phyloP scores from a whole-genome alignment of 1,140 invertebrate genomes.

The Cardiocondyla obscurior region DNA sequence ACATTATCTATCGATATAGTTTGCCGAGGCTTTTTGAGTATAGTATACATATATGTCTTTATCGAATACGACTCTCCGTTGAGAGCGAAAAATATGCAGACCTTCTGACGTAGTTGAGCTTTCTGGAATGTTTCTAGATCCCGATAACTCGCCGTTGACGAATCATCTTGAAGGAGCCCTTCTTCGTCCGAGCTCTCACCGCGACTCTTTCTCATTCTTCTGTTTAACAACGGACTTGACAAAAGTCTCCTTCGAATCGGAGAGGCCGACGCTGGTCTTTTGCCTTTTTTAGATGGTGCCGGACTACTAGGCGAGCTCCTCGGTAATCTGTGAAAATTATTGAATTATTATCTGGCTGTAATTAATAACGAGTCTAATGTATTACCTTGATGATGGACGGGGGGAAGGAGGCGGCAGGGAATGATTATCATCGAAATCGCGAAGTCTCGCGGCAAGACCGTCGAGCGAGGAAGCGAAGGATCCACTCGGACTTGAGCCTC shows the following conservation, averaged over 20 bases:
- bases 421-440: constrained; percentile 81
- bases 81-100: constrained; percentile 76
- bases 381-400: constrained; percentile 78
- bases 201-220: constrained; percentile 89
- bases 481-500: constrained; percentile 78
- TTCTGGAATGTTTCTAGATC: constrained; percentile 98
- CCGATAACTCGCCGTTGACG: constrained; percentile 87
- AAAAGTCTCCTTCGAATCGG: constrained; percentile 90
- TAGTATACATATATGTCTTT: neutral
- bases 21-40: neutral
- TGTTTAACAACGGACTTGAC: constrained; percentile 91
- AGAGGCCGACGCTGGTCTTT: constrained; percentile 90
- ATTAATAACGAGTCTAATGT: neutral
- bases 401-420: constrained; percentile 82
- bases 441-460: constrained; percentile 78
- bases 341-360: neutral
- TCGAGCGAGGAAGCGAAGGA: constrained; percentile 81
- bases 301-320: constrained; percentile 89
- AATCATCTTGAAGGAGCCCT: constrained; percentile 87
- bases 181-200: constrained; percentile 95
- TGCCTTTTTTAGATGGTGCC: constrained; percentile 88
- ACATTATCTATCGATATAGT: neutral
- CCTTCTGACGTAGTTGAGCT: constrained; percentile 96
- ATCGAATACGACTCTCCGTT: neutral
- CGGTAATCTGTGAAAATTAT: constrained; percentile 83